These are phyloP conservation scores for Wiebesia pumilae DNA, from an alignment of 1,140 invertebrate species.

Conservation along the genomic window DNA sequence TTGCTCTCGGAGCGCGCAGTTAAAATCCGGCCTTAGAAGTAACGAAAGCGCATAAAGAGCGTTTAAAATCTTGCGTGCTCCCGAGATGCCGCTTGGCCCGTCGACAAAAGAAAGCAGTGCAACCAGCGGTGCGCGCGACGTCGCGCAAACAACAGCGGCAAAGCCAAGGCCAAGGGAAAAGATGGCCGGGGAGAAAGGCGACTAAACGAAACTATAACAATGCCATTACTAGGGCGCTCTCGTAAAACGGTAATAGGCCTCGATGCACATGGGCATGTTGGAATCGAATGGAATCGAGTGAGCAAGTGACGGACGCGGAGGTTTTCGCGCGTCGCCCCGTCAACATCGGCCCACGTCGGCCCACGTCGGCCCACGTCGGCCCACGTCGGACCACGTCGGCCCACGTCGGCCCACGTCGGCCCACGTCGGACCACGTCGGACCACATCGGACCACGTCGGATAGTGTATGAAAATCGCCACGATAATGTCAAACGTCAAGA, in stretches of 20 bases:
- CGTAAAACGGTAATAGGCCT: constrained; percentile 48
- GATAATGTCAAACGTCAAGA: constrained; percentile 36
- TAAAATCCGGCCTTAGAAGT: background rate
- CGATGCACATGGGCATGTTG: constrained; percentile 5
- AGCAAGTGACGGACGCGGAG: constrained; percentile 48
- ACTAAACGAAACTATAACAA: constrained; percentile 23
- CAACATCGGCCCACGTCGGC: constrained; percentile 21
- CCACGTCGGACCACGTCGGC: background rate
- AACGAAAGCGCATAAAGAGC: constrained; percentile 2
- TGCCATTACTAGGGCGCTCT: background rate
- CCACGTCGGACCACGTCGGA: no score
- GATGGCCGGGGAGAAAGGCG: background rate
- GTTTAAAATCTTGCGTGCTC: background rate
- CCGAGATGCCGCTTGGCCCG: background rate
- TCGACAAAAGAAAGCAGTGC: background rate
- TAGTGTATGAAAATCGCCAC: constrained; percentile 21
- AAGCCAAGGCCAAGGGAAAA: background rate
- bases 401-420: no score
- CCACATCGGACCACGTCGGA: no score
- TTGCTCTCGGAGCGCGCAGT: background rate
- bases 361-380: background rate
- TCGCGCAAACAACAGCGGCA: background rate
- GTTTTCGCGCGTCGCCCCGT: constrained; percentile 11
- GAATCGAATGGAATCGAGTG: constrained; percentile 41
- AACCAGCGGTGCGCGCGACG: background rate